Conservation (phyloP, 2,113 vertebrate species). For the Protomyctophum bolini region DNA sequence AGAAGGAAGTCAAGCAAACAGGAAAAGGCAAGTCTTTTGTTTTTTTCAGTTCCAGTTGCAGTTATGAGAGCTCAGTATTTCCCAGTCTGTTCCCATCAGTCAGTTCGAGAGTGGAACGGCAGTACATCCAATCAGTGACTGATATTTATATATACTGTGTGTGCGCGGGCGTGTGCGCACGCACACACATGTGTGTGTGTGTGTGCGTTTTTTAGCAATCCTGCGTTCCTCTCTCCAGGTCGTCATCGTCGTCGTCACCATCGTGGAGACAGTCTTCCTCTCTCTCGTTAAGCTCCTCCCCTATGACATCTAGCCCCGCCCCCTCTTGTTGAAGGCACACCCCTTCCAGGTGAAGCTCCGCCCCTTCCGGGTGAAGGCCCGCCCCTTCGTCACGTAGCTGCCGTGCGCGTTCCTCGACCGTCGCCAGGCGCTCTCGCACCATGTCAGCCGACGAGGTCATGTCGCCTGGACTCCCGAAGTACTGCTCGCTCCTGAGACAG, state of each 20-base stretch:
- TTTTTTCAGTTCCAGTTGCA: too few species aligned
- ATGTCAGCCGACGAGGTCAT: constrained; percentile 91
- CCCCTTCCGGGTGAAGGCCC: constrained; percentile 66
- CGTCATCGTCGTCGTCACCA: constrained; percentile 22
- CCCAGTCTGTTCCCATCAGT: too few species aligned
- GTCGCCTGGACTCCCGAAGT: constrained; percentile 92
- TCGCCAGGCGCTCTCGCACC: constrained; percentile 93
- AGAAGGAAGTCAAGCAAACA: too few species aligned
- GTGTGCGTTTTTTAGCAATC: constrained; percentile 46
- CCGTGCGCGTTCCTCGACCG: constrained; percentile 90
- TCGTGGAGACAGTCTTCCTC: constrained; percentile 73
- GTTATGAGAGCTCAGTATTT: too few species aligned
- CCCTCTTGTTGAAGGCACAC: constrained; percentile 38
- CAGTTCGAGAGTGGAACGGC: too few species aligned
- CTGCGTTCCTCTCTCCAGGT: constrained; percentile 58
- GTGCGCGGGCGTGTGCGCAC: too few species aligned
- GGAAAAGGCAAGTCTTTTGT: too few species aligned
- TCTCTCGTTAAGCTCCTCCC: constrained; percentile 73
- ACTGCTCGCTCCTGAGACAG: constrained; percentile 88
- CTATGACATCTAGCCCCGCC: constrained; percentile 78
- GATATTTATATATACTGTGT: too few species aligned
- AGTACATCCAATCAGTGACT: too few species aligned
- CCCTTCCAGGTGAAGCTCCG: constrained; percentile 36
- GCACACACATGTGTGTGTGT: too few species aligned
- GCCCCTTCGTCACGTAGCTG: constrained; percentile 62